These are phyloP conservation scores for Vanessa tameamea DNA, from an alignment of 1,140 invertebrate genomes.

Conservation along the genomic window DNA sequence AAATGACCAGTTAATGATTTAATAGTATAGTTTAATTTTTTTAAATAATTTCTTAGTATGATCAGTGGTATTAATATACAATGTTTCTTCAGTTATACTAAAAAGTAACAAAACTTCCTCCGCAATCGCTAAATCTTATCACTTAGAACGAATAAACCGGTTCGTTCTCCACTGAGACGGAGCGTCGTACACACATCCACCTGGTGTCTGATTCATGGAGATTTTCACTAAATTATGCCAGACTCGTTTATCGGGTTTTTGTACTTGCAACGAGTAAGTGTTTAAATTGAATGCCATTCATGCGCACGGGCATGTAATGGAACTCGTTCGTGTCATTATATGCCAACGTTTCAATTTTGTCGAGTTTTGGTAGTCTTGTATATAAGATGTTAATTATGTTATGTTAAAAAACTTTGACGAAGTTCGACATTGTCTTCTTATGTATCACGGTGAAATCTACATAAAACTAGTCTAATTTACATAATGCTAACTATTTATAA, in stretches of 20 bases:
- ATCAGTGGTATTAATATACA: too few relatives aligned
- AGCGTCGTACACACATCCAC: slow-evolving; percentile 52
- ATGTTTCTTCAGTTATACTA: too few relatives aligned
- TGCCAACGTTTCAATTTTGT: slow-evolving; percentile 29
- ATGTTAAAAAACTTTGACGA: too few relatives aligned
- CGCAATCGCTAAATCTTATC: slow-evolving; percentile 18
- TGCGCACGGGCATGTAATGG: slow-evolving; percentile 50
- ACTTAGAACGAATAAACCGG: slow-evolving; percentile 39
- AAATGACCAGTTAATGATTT: too few relatives aligned
- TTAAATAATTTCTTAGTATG: too few relatives aligned
- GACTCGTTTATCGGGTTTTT: slow-evolving; percentile 51
- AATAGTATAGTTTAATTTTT: too few relatives aligned
- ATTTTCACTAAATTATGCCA: slow-evolving; percentile 58
- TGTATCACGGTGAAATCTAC: too few relatives aligned
- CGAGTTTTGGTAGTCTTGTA: background rate
- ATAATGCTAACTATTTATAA: too few relatives aligned
- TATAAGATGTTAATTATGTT: background rate
- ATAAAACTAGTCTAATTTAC: too few relatives aligned
- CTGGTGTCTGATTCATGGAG: slow-evolving; percentile 63
- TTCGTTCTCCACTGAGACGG: slow-evolving; percentile 41
- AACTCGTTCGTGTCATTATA: slow-evolving; percentile 29
- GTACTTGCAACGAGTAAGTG: slow-evolving; percentile 46
- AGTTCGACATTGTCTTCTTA: too few relatives aligned
- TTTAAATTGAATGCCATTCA: slow-evolving; percentile 67
- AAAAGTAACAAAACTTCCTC: background rate